Conservation (phyloP, 2,888 invertebrate genomes). For the Latrodectus hesperus region DNA sequence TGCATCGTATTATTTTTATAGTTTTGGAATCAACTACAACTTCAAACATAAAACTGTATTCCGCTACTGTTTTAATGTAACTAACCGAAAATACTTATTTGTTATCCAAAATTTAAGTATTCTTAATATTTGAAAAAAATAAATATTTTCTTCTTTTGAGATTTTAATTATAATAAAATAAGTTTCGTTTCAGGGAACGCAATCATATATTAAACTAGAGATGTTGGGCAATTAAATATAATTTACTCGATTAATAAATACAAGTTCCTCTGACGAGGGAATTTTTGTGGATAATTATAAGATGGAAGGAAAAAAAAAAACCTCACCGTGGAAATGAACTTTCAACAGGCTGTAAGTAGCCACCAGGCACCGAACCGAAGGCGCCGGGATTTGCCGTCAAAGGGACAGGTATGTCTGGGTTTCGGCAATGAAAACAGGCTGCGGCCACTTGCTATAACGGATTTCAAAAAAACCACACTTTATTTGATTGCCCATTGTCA, state of each 20-base stretch:
- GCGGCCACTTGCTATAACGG: constrained; percentile 1
- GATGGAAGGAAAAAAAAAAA: neutral
- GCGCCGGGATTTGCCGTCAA: constrained; percentile 48
- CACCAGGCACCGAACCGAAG: constrained; percentile 35
- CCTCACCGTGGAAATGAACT: constrained; percentile 32
- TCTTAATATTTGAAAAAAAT: too few relatives aligned
- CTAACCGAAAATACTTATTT: too few relatives aligned
- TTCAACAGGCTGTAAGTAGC: constrained; percentile 8
- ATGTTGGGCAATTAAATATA: neutral
- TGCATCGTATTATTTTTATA: too few relatives aligned
- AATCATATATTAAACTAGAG: neutral
- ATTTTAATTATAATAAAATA: too few relatives aligned
- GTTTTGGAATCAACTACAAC: too few relatives aligned
- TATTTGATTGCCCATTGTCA: constrained; percentile 30
- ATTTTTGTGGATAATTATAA: neutral
- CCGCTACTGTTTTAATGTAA: too few relatives aligned
- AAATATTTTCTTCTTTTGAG: too few relatives aligned
- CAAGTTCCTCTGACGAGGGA: neutral
- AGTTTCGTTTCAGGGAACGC: neutral
- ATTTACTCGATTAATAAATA: constrained; percentile 1
- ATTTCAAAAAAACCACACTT: constrained; percentile 35
- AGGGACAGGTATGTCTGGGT: constrained; percentile 41
- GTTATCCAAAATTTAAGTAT: too few relatives aligned
- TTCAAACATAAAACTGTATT: too few relatives aligned
- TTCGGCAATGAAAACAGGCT: constrained; percentile 14